Evolutionary conservation across 2,113 vertebrate species (phyloP).

Genomic region (Phylloscopus whistleri): DNA sequence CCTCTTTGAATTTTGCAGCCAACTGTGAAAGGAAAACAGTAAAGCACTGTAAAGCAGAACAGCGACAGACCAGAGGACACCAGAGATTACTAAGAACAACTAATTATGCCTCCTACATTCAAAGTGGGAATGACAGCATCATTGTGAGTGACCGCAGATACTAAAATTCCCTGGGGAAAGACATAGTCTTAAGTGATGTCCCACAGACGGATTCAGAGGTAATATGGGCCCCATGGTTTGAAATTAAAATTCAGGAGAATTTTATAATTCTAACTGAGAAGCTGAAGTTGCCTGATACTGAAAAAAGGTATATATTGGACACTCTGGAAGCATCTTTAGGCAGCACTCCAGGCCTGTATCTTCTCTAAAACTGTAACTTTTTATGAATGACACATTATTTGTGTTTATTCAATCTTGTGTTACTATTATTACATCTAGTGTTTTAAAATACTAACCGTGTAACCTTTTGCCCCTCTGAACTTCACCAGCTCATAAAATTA

Average conservation of each 20-base stretch:
- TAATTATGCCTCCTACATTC: not conserved
- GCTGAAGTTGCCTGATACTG: not conserved
- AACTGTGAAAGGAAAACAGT: not conserved
- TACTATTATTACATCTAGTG: not conserved
- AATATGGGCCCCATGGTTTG: not conserved
- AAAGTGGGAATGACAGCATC: not conserved
- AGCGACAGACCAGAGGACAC: not conserved
- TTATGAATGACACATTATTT: not conserved
- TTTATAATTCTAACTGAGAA: not conserved
- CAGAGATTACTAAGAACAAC: not conserved
- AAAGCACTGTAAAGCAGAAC: not conserved
- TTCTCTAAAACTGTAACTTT: not conserved
- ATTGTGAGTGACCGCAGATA: not conserved
- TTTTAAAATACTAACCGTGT: not conserved
- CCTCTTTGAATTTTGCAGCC: not conserved
- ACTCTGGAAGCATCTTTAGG: not conserved
- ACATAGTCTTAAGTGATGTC: not conserved
- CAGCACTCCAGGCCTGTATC: not conserved
- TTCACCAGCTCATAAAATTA: not conserved
- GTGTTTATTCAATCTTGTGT: not conserved
- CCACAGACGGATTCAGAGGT: not conserved
- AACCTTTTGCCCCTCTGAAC: not conserved
- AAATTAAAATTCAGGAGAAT: conserved; percentile 20
- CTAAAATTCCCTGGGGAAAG: not conserved
- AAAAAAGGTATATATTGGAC: not conserved